Percentiles rank a stretch among this genome's conserved stretches.
phyloP scores from a whole-genome alignment of 2,113 vertebrate species.

The Puffinus mauretanicus region DNA sequence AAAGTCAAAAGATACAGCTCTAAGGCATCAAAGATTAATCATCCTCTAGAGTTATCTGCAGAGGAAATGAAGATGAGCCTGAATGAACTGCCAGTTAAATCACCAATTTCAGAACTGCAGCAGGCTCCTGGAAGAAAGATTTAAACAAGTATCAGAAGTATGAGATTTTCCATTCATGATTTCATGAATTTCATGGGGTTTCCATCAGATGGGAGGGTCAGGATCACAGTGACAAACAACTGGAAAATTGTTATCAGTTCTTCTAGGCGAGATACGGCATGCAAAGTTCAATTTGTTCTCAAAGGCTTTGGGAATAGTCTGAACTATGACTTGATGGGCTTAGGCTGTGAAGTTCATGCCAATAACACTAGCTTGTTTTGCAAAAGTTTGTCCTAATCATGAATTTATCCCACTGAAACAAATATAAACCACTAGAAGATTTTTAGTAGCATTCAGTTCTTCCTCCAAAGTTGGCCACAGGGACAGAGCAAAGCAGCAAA shows the following conservation, averaged over 20 bases:
- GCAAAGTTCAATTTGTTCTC: background rate
- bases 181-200: background rate
- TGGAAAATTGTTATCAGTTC: background rate
- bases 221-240: background rate
- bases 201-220: background rate
- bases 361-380: background rate
- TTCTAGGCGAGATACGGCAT: background rate
- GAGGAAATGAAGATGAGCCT: background rate
- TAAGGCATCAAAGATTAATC: background rate
- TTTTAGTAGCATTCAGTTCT: background rate
- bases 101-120: background rate
- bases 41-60: background rate
- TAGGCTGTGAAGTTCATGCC: background rate
- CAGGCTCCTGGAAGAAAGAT: background rate
- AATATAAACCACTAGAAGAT: background rate
- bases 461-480: background rate
- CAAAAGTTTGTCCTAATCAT: background rate
- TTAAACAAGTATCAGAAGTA: background rate
- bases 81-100: background rate
- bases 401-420: background rate
- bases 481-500: background rate
- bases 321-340: background rate
- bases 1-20: background rate
- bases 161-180: background rate
- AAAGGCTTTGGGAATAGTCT: conserved; percentile 3